Base-by-base conservation (phyloP, 2,797 vertebrate species). In the Trachurus trachurus region DNA sequence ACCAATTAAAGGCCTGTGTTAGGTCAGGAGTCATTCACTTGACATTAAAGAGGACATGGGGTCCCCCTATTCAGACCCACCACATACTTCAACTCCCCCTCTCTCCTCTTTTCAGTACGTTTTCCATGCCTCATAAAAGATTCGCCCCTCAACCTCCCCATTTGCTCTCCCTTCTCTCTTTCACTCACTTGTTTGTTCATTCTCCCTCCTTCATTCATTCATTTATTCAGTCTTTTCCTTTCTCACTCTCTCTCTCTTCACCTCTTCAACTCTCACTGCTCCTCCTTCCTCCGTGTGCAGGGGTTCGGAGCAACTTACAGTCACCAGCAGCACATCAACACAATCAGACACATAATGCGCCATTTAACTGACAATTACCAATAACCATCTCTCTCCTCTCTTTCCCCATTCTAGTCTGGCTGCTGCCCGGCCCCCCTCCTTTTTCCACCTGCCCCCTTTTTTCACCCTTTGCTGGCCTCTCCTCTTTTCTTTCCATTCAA, bases 11-110 rank as follows among this genome's bases (percentile, higher is more conserved):
- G 80, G 75, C 78, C 88, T 89, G 85, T 78, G 90, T 85, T 83
- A 88, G 92, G 93, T 94, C 94, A 95, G 84, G 91, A 93, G 89
- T 92, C 94, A 91, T 83, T 94, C 76, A 59, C 86, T 92, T 86
- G 82, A 87, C 86, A 87, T 81, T 87, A 93, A 79, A 90, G 90
- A 88, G 87, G 88, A 92, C 89, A 80, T 47, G 78, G 81, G 71
- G 90, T 78, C 81, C 82, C 76, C 74, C 92, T 89, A 90, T 95
- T 95, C 82, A 93, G 77, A 85, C 81, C 88, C 87, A 86, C 91
- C 77, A 19, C 90, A 88, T 89, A 85, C 82, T 79, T 84, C 66
- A 66, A 47, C 81, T 66, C 75, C 79, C 70, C 72, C 42, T 45
- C 50, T 64, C 85, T 52, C 66, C 71, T 84, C 83, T 59, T 85